Evolutionary conservation across 2,888 invertebrate species (phyloP).

Genomic region (Thysanoteuthis rhombus): DNA sequence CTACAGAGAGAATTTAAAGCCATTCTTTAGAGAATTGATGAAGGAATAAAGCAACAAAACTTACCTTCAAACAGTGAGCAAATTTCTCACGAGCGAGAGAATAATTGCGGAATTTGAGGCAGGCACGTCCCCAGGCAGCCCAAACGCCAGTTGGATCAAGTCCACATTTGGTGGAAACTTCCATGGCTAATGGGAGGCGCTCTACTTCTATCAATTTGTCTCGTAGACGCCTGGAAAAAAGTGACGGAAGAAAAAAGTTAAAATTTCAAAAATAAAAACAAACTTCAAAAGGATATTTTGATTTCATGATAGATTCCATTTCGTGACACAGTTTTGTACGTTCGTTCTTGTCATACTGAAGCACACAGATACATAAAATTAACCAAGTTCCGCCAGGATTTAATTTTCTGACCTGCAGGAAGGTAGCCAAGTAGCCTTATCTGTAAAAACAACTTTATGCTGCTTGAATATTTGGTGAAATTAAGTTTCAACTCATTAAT

Average conservation of each 20-base stretch:
- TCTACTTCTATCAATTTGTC: slow-evolving; percentile 83
- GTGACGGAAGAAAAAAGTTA: too few species aligned
- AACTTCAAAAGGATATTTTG: background rate
- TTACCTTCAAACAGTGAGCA: slow-evolving; percentile 70
- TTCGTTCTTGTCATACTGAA: too few species aligned
- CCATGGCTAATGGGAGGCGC: slow-evolving; percentile 80
- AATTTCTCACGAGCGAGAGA: slow-evolving; percentile 82
- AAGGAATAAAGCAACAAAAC: background rate
- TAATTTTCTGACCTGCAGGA: too few species aligned
- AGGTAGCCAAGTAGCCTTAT: too few species aligned
- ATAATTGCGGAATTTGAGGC: slow-evolving; percentile 73
- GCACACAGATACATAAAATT: too few species aligned
- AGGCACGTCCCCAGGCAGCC: slow-evolving; percentile 87
- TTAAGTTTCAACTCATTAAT: too few species aligned
- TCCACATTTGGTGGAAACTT: slow-evolving; percentile 87
- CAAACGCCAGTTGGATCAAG: slow-evolving; percentile 81
- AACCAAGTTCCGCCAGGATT: too few species aligned
- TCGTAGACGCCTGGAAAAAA: slow-evolving; percentile 74
- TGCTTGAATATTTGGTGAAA: too few species aligned
- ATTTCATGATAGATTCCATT: too few species aligned
- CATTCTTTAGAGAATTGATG: background rate
- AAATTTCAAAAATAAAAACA: background rate
- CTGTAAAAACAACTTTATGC: too few species aligned
- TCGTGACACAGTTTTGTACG: too few species aligned
- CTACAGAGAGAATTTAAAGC: too few species aligned